Evolutionary conservation across 2,113 vertebrate genomes (phyloP).

Genomic region (Polypterus senegalus): DNA sequence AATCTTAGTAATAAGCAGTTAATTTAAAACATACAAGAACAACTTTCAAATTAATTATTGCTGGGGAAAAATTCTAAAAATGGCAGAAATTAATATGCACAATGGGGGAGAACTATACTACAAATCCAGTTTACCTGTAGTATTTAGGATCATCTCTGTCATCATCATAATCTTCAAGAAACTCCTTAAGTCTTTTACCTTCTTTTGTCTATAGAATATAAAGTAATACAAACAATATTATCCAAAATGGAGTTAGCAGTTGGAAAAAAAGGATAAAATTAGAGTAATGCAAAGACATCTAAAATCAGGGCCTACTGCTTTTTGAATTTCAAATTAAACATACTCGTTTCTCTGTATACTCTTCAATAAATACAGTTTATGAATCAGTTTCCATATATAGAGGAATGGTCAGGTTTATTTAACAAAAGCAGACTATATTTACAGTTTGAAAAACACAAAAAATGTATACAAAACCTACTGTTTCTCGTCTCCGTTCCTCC

Average conservation of each 20-base stretch:
- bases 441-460: neutral
- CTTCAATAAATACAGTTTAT: neutral
- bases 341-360: neutral
- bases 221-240: conserved; percentile 8
- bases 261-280: conserved; percentile 23
- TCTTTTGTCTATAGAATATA: conserved; percentile 71
- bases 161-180: conserved; percentile 96
- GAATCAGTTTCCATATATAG: neutral
- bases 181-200: conserved; percentile 92
- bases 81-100: too few species aligned
- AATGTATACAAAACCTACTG: conserved; percentile 41
- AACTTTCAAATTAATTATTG: too few species aligned
- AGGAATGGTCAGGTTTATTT: too few species aligned
- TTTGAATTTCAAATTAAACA: conserved; percentile 12
- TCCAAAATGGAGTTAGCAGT: conserved; percentile 15
- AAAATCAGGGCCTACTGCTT: conserved; percentile 17
- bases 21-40: too few species aligned
- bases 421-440: neutral
- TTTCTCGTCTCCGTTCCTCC: conserved; percentile 85
- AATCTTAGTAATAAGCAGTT: too few species aligned
- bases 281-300: conserved; percentile 18
- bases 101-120: neutral
- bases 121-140: conserved; percentile 65
- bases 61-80: too few species aligned
- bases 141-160: conserved; percentile 96